phyloP scores from a whole-genome alignment of 2,888 invertebrate species.

The Scotopteryx bipunctaria region DNA sequence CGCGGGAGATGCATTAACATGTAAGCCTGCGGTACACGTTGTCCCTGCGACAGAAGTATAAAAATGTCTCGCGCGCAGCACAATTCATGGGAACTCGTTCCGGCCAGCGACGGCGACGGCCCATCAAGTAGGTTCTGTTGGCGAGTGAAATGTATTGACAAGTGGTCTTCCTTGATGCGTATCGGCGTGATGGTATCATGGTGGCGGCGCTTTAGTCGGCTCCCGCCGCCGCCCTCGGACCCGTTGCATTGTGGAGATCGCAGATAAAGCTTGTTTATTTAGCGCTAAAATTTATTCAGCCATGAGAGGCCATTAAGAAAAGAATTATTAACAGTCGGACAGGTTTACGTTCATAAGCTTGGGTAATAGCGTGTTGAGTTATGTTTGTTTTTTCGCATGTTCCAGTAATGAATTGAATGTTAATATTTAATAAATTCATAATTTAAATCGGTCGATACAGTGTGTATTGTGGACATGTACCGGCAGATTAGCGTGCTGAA shows the following conservation, averaged over 20 bases:
- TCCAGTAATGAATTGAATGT: conserved; percentile 67
- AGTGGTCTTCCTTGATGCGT: conserved; percentile 82
- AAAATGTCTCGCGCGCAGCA: conserved; percentile 72
- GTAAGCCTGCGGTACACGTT: conserved; percentile 62
- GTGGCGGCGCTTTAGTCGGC: conserved; percentile 78
- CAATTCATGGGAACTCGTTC: conserved; percentile 78
- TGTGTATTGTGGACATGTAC: conserved; percentile 45
- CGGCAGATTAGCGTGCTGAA: conserved; percentile 52
- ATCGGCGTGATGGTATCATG: conserved; percentile 80
- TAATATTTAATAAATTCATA: conserved; percentile 60
- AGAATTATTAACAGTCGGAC: conserved; percentile 71
- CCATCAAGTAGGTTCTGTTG: conserved; percentile 68
- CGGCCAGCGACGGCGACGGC: conserved; percentile 65
- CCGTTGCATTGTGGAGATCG: conserved; percentile 76
- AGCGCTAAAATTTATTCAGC: conserved; percentile 77
- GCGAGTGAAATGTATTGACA: conserved; percentile 83
- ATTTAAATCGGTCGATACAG: conserved; percentile 39
- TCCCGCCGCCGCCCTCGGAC: conserved; percentile 62
- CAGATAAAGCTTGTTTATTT: conserved; percentile 80
- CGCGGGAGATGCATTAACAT: conserved; percentile 65
- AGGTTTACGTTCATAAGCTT: conserved; percentile 70
- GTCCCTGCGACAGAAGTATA: conserved; percentile 70
- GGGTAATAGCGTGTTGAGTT: conserved; percentile 61
- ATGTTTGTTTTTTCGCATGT: conserved; percentile 60
- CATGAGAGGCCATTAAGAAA: conserved; percentile 72